Evolutionary conservation across 1,140 invertebrate species (phyloP), one percentile per base, ranked within the genome.

Genomic region (Brachionus paranguensis): DNA sequence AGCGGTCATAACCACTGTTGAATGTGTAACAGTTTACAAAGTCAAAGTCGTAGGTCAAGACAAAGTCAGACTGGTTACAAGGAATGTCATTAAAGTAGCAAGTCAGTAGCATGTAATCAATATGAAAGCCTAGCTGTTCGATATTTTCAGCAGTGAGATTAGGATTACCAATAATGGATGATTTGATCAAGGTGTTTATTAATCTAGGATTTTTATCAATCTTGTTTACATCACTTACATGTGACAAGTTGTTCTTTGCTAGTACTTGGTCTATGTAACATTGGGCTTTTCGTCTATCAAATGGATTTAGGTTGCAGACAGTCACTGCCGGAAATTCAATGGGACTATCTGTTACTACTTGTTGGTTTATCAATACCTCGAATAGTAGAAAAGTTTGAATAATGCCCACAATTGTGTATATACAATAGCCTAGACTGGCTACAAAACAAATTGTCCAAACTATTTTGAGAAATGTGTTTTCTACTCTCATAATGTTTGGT

Each of bases 301-400:
- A 84, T 0, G 89, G 88, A 85, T 90, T 90, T 20, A 89, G 55
- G 85, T 90, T 90, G 78, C 89, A 90, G 14, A 90, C 83, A 0
- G 89, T 89, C 0, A 90, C 87, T 50, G 88, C 88, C 8, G 89
- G 89, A 85, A 90, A 89, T 2, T 86, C 86, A 68, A 88, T 84
- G 29, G 84, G 84, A 45, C 41, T 64, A n/a, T 78, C 29, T 27
- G 53, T 81, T 12, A 41, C 53, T 0, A 81, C 78, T 68, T 81
- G 78, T 68, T 81, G 78, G 20, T 81, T 81, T 2, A 81, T 68
- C 8, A 81, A 27, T 11, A 81, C 78, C 17, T 81, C 78, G 17
- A 81, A 81, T 37, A 64, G 27, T 12, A 81, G 17, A 81, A 45
- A 81, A 3, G 50, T 8, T 24, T 43, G 53, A 12, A 81, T 60